A percentile compares a stretch with the other conserved stretches of the same genome.
These are phyloP conservation scores for Drosophila eugracilis DNA, from an alignment of 1,140 invertebrate species.

Conservation along the genomic window DNA sequence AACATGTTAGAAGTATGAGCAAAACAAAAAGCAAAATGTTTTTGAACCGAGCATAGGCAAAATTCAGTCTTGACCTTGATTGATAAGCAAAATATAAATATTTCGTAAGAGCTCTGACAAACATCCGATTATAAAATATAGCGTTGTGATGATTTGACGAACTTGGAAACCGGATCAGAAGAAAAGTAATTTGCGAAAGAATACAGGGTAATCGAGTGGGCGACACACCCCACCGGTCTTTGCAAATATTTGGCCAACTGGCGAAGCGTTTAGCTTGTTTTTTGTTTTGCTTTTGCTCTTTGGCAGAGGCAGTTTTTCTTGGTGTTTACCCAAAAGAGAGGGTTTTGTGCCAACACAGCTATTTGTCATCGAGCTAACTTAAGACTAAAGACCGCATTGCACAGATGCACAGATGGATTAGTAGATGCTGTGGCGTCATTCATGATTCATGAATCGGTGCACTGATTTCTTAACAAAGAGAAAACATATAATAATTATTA, in stretches of 20 bases:
- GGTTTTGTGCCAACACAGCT: slow-evolving; percentile 31
- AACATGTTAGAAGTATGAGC: slow-evolving; percentile 17
- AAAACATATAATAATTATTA: background rate
- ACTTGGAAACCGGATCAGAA: slow-evolving; percentile 18
- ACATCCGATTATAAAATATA: slow-evolving; percentile 26
- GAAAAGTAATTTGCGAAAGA: slow-evolving; percentile 11
- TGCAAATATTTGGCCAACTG: slow-evolving; percentile 37
- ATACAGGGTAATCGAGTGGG: slow-evolving; percentile 21
- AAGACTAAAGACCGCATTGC: slow-evolving; percentile 31
- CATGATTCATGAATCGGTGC: too few relatives aligned
- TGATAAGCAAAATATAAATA: slow-evolving; percentile 54
- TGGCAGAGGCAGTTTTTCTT: slow-evolving; percentile 7
- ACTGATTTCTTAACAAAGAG: background rate
- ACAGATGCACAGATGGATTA: slow-evolving; percentile 12
- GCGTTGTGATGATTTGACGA: background rate
- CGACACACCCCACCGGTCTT: slow-evolving; percentile 25
- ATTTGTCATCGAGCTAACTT: slow-evolving; percentile 21
- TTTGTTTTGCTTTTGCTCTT: slow-evolving; percentile 27
- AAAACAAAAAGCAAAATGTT: slow-evolving; percentile 35
- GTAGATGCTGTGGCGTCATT: too few relatives aligned
- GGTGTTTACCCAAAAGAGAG: background rate
- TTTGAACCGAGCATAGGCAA: slow-evolving; percentile 18
- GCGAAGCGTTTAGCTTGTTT: slow-evolving; percentile 27
- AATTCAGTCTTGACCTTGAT: slow-evolving; percentile 55
- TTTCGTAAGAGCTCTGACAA: slow-evolving; percentile 12